Evolutionary conservation across 2,797 vertebrate genomes (phyloP).

Genomic region (Muscicapa striata): DNA sequence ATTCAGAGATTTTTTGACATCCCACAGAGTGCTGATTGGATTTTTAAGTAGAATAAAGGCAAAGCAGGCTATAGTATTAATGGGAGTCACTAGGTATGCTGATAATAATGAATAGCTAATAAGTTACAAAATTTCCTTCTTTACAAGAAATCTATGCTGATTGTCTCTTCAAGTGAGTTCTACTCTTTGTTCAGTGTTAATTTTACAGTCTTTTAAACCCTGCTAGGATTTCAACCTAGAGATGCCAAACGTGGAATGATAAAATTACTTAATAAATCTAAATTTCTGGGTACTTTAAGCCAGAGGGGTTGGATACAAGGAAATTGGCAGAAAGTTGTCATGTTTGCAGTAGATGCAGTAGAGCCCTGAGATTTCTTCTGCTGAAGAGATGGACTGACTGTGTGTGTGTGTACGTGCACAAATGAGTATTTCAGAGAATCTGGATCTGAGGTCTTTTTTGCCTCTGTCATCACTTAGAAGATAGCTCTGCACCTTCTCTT

Average conservation of each 20-base stretch:
- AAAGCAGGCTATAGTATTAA: constrained; percentile 38
- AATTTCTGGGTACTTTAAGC: not conserved
- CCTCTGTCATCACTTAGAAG: not conserved
- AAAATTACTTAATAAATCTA: constrained; percentile 37
- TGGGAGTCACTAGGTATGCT: not conserved
- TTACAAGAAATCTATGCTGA: constrained; percentile 39
- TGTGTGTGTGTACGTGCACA: fast-evolving
- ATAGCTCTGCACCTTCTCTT: not conserved
- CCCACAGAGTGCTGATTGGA: not conserved
- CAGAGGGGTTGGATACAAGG: not conserved
- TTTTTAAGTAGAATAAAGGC: constrained; percentile 10
- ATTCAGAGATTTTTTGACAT: not conserved
- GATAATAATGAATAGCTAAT: constrained; percentile 55
- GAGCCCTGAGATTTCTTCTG: not conserved
- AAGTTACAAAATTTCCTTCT: constrained; percentile 31
- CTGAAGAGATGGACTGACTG: not conserved
- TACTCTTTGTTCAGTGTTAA: constrained; percentile 21
- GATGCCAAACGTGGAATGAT: not conserved
- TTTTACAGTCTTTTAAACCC: constrained; percentile 44
- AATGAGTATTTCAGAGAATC: not conserved
- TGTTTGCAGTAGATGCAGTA: not conserved
- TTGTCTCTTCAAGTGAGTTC: constrained; percentile 28
- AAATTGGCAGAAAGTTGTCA: not conserved
- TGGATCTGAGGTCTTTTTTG: not conserved
- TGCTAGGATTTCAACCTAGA: not conserved